Evolutionary conservation across 2,888 invertebrate species (phyloP), one percentile per base, ranked within the genome.

Genomic region (Heteropelma amictum): DNA sequence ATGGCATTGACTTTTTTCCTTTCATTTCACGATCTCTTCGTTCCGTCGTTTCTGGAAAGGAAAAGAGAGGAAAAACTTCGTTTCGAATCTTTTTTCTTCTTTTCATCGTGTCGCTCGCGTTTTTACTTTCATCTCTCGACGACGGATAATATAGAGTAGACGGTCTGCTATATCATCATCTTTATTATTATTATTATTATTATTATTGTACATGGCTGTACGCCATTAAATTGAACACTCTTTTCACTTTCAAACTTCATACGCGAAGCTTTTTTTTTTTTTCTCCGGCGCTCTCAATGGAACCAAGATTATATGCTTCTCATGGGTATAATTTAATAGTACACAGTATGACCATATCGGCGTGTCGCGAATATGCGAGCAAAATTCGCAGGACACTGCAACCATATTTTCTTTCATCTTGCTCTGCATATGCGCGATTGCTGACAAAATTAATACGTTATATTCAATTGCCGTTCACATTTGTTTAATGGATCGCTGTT

Each of bases 81-180:
- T 76, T 58, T 10, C 10, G 33, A 6, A 6, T 0, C 30, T 35
- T 19, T 63, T 63, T 49, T 71, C 19, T 49, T 47, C 40, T 19
- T 14, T 53, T 56, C 33, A 47, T 38, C 69, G 56, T 60, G 63
- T 77, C 77, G 45, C 71, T 74, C 74, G 64, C 70, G 17, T 63
- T 72, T 70, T 77, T 53, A 64, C 72, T 72, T 72, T 72, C 76
- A 71, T 74, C 72, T 77, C 76, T 49, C 64, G 63, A 17, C 10
- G 49, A 65, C 40, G 14, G 56, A 64, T 35, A 53, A 54, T 40
- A 47, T 30, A 28, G 45, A 63, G 45, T 35, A 54, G 63, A 47
- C 53, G 28, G 73, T 56, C 73, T 58, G 61, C 17, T 17, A 45
- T 35, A 38, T 45, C 21, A 12, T 21, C 38, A 53, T 35, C n/a